Evolutionary conservation across 2,888 invertebrate species (phyloP).

Genomic region (Megalurothrips usitatus): DNA sequence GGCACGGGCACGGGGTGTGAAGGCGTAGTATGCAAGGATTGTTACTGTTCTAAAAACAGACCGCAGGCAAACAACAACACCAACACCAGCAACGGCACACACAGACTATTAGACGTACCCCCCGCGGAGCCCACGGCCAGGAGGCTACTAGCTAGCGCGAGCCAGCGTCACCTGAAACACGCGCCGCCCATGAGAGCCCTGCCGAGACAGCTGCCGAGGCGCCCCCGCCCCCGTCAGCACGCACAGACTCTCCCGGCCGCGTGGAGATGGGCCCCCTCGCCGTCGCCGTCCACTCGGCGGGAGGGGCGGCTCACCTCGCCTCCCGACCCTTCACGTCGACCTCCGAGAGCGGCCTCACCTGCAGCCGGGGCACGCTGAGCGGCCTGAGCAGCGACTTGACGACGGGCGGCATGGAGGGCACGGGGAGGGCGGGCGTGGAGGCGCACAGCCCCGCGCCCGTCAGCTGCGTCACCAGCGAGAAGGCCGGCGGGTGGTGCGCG

Average conservation of each 20-base stretch:
- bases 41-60: too few species aligned
- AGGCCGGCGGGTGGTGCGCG: slow-evolving; percentile 37
- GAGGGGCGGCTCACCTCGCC: too few species aligned
- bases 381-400: slow-evolving; percentile 56
- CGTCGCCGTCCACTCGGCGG: too few species aligned
- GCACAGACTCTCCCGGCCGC: too few species aligned
- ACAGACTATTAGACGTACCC: not conserved
- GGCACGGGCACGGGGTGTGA: too few species aligned
- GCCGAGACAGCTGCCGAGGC: too few species aligned
- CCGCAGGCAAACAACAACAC: not conserved
- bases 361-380: slow-evolving; percentile 54
- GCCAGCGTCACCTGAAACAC: slow-evolving; percentile 9
- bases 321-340: too few species aligned
- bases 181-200: not conserved
- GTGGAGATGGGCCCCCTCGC: too few species aligned
- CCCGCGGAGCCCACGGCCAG: not conserved
- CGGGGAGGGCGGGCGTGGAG: slow-evolving; percentile 56
- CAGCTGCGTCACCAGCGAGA: slow-evolving; percentile 51
- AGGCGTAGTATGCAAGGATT: too few species aligned
- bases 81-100: not conserved
- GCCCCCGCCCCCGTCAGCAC: too few species aligned
- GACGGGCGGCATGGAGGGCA: slow-evolving; percentile 52
- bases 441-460: slow-evolving; percentile 59
- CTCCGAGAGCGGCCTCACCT: too few species aligned
- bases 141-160: not conserved